Evolutionary conservation across 2,888 invertebrate genomes (phyloP).

Genomic region (Quadroppia sp.): DNA sequence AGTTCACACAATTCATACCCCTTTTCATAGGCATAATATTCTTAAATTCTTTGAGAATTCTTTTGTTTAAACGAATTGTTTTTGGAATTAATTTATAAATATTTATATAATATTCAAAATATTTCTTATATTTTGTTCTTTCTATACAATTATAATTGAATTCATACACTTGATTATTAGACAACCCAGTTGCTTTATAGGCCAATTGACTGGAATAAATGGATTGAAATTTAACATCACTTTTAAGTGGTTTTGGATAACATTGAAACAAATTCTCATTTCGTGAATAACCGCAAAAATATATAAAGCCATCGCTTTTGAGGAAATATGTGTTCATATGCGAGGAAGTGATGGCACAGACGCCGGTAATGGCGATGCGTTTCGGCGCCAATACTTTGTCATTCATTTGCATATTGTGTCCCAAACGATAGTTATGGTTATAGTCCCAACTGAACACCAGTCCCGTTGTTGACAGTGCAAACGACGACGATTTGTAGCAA

Average conservation of each 20-base stretch:
- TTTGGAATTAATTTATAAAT: too few species aligned
- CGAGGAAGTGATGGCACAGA: neutral
- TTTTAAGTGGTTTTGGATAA: neutral
- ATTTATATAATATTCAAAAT: too few species aligned
- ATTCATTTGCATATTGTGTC: neutral
- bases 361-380: neutral
- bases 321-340: neutral
- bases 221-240: too few species aligned
- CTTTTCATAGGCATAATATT: too few species aligned
- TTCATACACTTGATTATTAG: too few species aligned
- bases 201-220: too few species aligned
- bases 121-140: too few species aligned
- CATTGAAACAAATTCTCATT: neutral
- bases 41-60: neutral
- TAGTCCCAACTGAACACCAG: neutral
- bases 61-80: neutral
- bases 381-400: neutral
- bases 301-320: neutral
- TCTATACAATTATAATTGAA: too few species aligned
- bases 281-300: neutral
- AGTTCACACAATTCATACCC: too few species aligned
- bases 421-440: neutral
- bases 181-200: too few species aligned
- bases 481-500: neutral
- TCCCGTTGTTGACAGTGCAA: neutral